Percentiles rank a stretch among this genome's conserved stretches.
phyloP scores from a whole-genome alignment of 2,797 vertebrate species.

The Mus minutoides region DNA sequence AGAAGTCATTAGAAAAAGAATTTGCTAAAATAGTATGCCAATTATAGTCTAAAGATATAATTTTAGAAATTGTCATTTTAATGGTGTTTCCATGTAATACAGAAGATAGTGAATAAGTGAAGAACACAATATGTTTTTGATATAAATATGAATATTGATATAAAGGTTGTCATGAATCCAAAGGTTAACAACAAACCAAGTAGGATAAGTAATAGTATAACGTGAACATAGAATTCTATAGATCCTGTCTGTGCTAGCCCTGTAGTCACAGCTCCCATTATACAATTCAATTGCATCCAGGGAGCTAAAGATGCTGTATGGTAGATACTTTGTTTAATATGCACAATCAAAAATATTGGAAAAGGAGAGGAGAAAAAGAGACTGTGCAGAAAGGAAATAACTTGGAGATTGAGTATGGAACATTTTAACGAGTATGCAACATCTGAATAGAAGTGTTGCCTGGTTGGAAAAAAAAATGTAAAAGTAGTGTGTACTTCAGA shows the following conservation, averaged over 20 bases:
- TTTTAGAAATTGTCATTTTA: not conserved
- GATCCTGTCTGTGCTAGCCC: not conserved
- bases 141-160: not conserved
- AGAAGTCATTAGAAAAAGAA: not conserved
- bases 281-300: not conserved
- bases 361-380: not conserved
- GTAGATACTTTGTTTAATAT: not conserved
- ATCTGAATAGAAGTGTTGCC: not conserved
- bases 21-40: not conserved
- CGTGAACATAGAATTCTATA: not conserved
- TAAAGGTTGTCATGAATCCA: not conserved
- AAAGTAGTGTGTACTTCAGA: too few relatives aligned
- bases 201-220: not conserved
- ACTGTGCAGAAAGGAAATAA: not conserved
- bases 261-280: not conserved
- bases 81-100: not conserved
- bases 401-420: not conserved
- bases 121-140: not conserved
- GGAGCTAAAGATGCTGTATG: not conserved
- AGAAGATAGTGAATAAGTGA: not conserved
- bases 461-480: not conserved
- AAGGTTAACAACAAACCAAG: not conserved
- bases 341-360: not conserved
- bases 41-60: not conserved
- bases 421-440: not conserved